Evolutionary conservation across 2,113 vertebrate genomes (phyloP), one percentile per base, ranked within the genome.

Genomic region (Saimiri boliviensis): DNA sequence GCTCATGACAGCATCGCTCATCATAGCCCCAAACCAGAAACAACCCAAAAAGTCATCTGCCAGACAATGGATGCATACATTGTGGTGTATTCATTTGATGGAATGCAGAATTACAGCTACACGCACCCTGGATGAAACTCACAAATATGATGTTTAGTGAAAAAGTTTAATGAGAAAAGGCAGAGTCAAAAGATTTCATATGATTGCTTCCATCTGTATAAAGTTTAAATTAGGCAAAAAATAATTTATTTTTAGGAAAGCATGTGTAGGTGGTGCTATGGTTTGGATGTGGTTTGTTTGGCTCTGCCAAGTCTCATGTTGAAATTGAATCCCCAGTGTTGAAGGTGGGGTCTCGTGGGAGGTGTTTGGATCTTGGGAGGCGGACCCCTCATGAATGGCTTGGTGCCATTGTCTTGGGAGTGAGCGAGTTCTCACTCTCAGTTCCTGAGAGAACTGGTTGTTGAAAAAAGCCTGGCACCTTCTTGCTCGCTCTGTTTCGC

Each of bases 1-100:
- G 6, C 85, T 89, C 49, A 71, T 6, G 6, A 49, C 8, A 54
- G 74, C 54, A 4, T 40, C 40, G 25, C 32, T 68, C 37, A 7
- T 63, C 79, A 95, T n/a, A 85, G 70, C 47, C n/a, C 56, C 49
- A 71, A 63, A 80, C 35, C 70, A 77, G 88, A 95, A 82, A 63
- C 68, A 82, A 20, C 52, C 42, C 23, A 1, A 32, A 40, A 76
- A 45, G 45, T 58, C 63, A 90, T 20, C 73, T 63, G 30, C 63
- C 37, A 80, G 60, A 71, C 45, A 91, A 35, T 12, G 25, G 66
- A 66, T 73, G 85, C 54, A 45, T 68, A 81, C 37, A 58, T 49
- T 47, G 37, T 87, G 37, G 32, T 49, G 35, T 35, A n/a, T 86
- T 82, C 16, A 0, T 91, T 68, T 49, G 82, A 47, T 82, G 87